These are phyloP conservation scores for Thereva nobilitata DNA, from an alignment of 2,888 invertebrate genomes.

Conservation along the genomic window DNA sequence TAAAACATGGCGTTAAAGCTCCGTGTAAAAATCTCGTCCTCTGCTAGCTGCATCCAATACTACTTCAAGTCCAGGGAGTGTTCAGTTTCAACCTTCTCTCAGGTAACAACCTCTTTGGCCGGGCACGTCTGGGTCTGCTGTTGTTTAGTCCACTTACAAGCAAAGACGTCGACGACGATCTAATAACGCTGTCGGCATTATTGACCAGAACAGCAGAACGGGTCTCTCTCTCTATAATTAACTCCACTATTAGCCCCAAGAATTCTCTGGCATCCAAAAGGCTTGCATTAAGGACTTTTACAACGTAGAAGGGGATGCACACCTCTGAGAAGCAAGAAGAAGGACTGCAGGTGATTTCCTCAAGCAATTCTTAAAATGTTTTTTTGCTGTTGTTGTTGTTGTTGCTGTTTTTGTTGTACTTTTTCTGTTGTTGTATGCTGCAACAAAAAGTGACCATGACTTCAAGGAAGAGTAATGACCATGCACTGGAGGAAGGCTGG, in stretches of 20 bases:
- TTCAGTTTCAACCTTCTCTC: too few species aligned
- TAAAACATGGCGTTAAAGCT: too few species aligned
- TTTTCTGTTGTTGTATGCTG: neutral
- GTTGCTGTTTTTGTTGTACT: slow-evolving; percentile 19
- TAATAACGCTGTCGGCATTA: slow-evolving; percentile 37
- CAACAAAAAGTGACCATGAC: slow-evolving; percentile 31
- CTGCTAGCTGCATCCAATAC: too few species aligned
- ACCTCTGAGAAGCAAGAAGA: neutral
- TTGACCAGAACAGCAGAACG: slow-evolving; percentile 26
- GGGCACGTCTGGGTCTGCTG: neutral
- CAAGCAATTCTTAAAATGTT: neutral
- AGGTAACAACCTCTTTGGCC: too few species aligned
- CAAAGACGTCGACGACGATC: slow-evolving; percentile 18
- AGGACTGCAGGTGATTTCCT: slow-evolving; percentile 24
- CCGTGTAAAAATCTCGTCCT: too few species aligned
- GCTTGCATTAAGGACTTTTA: neutral
- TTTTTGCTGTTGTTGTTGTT: slow-evolving; percentile 5
- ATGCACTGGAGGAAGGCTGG: slow-evolving; percentile 1
- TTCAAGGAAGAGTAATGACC: slow-evolving; percentile 30
- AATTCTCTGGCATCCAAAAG: slow-evolving; percentile 17
- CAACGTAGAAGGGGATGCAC: neutral
- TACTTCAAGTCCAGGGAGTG: too few species aligned
- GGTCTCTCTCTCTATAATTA: slow-evolving; percentile 23
- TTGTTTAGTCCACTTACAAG: slow-evolving; percentile 3
- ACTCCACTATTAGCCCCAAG: slow-evolving; percentile 18